phyloP scores from a whole-genome alignment of 1,140 invertebrate species.

The Halictus rubicundus region DNA sequence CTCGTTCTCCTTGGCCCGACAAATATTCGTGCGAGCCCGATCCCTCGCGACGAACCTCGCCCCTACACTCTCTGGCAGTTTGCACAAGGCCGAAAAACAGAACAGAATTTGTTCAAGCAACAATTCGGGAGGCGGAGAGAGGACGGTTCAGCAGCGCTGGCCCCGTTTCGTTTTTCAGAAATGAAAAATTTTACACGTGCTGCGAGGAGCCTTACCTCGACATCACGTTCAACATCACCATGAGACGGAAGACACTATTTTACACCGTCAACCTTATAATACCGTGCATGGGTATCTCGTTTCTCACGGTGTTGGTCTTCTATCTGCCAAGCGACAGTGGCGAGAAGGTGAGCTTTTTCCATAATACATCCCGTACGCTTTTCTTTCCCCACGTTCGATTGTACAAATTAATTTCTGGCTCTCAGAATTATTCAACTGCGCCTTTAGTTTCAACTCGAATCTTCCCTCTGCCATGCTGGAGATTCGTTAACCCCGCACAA shows the following conservation, averaged over 20 bases:
- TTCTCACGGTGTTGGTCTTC: constrained; percentile 98
- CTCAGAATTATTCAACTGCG: too few relatives aligned
- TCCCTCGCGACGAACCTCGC: not conserved
- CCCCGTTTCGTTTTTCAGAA: constrained; percentile 82
- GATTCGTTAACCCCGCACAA: too few relatives aligned
- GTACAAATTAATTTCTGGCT: too few relatives aligned
- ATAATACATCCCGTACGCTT: too few relatives aligned
- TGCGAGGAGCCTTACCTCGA: constrained; percentile 98
- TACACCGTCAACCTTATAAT: constrained; percentile 99
- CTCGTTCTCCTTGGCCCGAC: too few relatives aligned
- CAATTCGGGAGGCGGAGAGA: not conserved
- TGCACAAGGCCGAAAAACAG: too few relatives aligned
- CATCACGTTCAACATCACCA: constrained; percentile 99
- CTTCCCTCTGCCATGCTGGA: too few relatives aligned
- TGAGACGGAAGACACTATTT: constrained; percentile 97
- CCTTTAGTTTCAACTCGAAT: too few relatives aligned
- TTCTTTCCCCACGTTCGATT: too few relatives aligned
- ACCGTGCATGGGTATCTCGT: constrained; percentile 98
- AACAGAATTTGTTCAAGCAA: not conserved
- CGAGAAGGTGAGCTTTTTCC: constrained; percentile 91
- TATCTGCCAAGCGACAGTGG: constrained; percentile 99
- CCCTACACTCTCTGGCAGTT: too few relatives aligned
- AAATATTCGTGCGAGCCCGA: too few relatives aligned
- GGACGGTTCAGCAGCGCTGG: not conserved
- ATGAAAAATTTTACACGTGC: constrained; percentile 97